phyloP scores from a whole-genome alignment of 2,113 vertebrate species.

The Crotalus horridus region DNA sequence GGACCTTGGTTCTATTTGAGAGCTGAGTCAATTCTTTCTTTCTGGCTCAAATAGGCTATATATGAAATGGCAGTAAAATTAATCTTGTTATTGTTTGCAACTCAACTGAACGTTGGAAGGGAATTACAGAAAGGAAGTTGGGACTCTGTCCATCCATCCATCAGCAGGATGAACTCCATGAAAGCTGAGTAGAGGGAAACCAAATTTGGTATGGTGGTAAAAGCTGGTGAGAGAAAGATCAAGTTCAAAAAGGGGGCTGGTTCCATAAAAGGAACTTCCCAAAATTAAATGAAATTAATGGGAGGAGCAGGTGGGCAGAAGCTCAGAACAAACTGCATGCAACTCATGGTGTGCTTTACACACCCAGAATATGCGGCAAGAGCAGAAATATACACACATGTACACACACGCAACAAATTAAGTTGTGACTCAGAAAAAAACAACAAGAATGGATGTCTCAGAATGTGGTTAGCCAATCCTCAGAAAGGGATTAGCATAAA shows the following conservation, averaged over 20 bases:
- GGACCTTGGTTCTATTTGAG: neutral
- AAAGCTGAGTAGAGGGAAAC: neutral
- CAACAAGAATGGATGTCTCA: neutral
- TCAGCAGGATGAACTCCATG: neutral
- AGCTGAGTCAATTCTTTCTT: neutral
- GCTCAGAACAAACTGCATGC: neutral
- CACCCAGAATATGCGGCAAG: neutral
- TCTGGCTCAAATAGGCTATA: neutral
- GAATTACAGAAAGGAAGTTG: neutral
- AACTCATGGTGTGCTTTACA: neutral
- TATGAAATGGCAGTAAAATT: neutral
- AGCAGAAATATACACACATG: neutral
- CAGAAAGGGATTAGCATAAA: neutral
- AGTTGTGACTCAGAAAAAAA: neutral
- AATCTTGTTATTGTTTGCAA: neutral
- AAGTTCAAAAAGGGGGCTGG: neutral
- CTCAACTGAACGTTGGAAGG: neutral
- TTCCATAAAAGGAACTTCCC: neutral
- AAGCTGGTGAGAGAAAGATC: neutral
- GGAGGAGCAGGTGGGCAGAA: neutral
- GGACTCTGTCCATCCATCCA: neutral
- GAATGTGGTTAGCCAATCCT: too few relatives aligned
- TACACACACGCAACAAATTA: rapidly evolving
- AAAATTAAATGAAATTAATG: neutral
- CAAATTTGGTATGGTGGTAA: neutral